phyloP scores from a whole-genome alignment of 92 coral and sea anemone species.

The Phenganax marumi region DNA sequence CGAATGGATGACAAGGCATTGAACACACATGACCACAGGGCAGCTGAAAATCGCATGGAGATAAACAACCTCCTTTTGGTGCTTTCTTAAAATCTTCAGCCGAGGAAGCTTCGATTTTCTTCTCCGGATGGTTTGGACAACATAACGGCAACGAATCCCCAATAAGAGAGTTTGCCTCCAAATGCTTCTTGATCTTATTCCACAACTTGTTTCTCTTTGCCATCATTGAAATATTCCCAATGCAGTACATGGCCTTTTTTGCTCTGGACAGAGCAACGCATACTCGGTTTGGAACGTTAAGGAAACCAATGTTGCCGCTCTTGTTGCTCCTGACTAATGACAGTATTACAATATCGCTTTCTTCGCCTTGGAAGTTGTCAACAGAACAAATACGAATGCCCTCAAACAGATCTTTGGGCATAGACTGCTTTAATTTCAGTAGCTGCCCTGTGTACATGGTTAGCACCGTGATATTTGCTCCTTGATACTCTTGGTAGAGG shows the following conservation, averaged over 20 bases:
- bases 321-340: conserved; percentile 72
- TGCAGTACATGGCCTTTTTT: conserved; percentile 62
- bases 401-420: conserved; percentile 53
- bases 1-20: conserved; percentile 53
- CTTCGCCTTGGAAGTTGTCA: conserved; percentile 78
- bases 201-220: conserved; percentile 56
- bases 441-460: conserved; percentile 75
- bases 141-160: conserved; percentile 47
- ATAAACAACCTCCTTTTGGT: conserved; percentile 60
- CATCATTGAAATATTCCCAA: conserved; percentile 66
- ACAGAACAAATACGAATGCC: conserved; percentile 63
- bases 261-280: conserved; percentile 82
- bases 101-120: conserved; percentile 37
- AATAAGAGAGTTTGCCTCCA: conserved; percentile 44
- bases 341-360: conserved; percentile 67
- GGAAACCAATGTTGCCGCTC: conserved; percentile 60
- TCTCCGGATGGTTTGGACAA: conserved; percentile 51
- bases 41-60: conserved; percentile 49
- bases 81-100: conserved; percentile 58
- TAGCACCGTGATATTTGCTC: conserved; percentile 58
- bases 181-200: conserved; percentile 59
- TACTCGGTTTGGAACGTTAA: conserved; percentile 69
- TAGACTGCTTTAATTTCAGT: conserved; percentile 49
- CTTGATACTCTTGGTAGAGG: conserved; percentile 56
- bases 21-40: conserved; percentile 68